Evolutionary conservation across 2,797 vertebrate genomes (phyloP).

Genomic region (Anguilla megastoma): DNA sequence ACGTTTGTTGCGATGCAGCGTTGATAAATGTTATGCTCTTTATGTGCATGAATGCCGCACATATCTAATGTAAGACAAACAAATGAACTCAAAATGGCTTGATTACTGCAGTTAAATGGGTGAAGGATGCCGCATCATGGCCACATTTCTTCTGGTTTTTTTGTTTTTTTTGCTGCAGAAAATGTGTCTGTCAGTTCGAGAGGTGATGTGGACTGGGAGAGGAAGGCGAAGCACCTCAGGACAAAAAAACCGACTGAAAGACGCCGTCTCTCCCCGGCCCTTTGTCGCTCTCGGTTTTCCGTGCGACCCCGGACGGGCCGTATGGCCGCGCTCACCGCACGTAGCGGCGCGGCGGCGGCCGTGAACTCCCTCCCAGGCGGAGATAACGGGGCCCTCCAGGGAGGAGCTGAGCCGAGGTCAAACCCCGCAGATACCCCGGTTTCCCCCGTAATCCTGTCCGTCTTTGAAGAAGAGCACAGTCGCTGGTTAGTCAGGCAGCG

Average conservation of each 20-base stretch:
- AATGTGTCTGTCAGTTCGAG: not conserved
- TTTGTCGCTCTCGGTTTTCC: not conserved
- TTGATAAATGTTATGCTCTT: too few species aligned
- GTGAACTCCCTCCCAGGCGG: not conserved
- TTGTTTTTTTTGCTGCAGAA: not conserved
- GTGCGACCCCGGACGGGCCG: not conserved
- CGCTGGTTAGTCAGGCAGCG: not conserved
- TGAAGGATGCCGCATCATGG: not conserved
- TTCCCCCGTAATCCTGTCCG: constrained; percentile 66
- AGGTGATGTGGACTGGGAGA: not conserved
- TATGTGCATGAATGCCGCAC: too few species aligned
- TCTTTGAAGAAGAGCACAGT: constrained; percentile 64
- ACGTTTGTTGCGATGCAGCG: too few species aligned
- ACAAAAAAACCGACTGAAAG: not conserved
- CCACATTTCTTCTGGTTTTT: not conserved
- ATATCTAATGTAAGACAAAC: too few species aligned
- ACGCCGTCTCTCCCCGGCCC: not conserved
- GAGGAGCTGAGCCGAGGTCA: constrained; percentile 48
- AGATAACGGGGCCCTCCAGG: not conserved
- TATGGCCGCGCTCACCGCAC: not conserved
- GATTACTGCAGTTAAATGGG: too few species aligned
- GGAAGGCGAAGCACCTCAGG: not conserved
- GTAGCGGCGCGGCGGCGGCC: not conserved
- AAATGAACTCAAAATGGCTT: too few species aligned
- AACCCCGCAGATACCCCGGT: constrained; percentile 63